Evolutionary conservation across 2,113 vertebrate species (phyloP).

Genomic region (Hyperopisus bebe): DNA sequence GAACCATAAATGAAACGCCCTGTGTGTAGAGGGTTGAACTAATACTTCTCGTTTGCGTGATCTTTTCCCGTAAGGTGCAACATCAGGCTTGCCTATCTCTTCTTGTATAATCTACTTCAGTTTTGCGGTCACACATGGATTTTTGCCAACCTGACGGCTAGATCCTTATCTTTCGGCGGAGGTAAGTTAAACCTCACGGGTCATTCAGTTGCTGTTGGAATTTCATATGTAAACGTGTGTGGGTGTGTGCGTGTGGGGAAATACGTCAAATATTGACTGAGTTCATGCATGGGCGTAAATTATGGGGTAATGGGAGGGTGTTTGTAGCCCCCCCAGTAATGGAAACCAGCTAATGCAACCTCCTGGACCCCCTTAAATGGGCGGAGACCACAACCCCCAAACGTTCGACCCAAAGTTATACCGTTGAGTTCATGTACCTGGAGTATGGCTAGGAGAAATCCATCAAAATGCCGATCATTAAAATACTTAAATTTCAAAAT

Average conservation of each 20-base stretch:
- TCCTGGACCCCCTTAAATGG: too few species aligned
- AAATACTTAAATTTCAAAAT: too few species aligned
- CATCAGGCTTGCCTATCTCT: slow-evolving; percentile 68
- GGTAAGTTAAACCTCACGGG: slow-evolving; percentile 56
- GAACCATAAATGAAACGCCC: neutral
- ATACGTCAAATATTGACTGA: neutral
- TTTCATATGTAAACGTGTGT: neutral
- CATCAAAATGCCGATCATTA: too few species aligned
- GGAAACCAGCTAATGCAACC: too few species aligned
- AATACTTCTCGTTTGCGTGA: neutral
- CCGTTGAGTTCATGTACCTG: too few species aligned
- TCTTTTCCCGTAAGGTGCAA: slow-evolving; percentile 56
- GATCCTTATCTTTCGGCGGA: slow-evolving; percentile 83
- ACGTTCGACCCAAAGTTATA: too few species aligned
- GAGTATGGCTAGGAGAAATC: too few species aligned
- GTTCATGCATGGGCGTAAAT: too few species aligned
- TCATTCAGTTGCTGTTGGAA: neutral
- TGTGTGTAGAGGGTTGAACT: neutral
- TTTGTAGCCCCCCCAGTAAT: too few species aligned
- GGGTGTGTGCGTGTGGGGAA: neutral
- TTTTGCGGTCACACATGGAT: slow-evolving; percentile 97
- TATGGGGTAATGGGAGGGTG: too few species aligned
- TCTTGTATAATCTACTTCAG: slow-evolving; percentile 83
- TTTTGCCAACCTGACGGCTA: slow-evolving; percentile 80
- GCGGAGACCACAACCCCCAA: too few species aligned